Evolutionary conservation across 2,113 vertebrate genomes (phyloP).

Genomic region (Brachyhypopomus occidentalis): DNA sequence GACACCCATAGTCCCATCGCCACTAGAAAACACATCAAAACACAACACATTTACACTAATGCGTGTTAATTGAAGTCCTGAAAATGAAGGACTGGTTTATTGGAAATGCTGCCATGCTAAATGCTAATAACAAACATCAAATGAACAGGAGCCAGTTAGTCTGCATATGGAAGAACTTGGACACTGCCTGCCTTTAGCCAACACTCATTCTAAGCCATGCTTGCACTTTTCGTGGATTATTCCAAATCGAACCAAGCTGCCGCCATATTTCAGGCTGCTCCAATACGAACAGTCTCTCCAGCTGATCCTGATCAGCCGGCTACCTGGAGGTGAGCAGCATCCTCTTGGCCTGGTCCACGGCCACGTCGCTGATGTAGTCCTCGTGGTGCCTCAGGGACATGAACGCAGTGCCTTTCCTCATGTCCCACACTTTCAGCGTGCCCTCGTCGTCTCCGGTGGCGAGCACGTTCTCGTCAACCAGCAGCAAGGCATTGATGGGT

Average conservation of each 20-base stretch:
- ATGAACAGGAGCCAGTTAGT: no score
- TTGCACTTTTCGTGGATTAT: no score
- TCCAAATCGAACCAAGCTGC: not conserved
- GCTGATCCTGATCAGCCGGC: not conserved
- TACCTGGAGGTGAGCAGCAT: slow-evolving; percentile 90
- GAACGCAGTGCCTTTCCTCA: slow-evolving; percentile 82
- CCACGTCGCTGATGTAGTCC: slow-evolving; percentile 91
- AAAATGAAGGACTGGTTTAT: not conserved
- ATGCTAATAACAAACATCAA: not conserved
- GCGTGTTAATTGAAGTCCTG: no score
- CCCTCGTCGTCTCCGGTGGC: slow-evolving; percentile 91
- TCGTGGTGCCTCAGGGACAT: slow-evolving; percentile 93
- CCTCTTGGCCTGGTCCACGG: slow-evolving; percentile 82
- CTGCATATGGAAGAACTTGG: no score
- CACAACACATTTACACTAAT: no score
- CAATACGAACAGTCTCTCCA: not conserved
- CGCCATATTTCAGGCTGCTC: not conserved
- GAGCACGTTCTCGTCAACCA: slow-evolving; percentile 86
- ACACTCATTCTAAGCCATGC: no score
- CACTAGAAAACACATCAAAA: slow-evolving; percentile 67
- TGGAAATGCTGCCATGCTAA: not conserved
- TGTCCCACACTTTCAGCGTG: slow-evolving; percentile 89
- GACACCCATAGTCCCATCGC: slow-evolving; percentile 91
- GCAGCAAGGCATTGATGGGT: slow-evolving; percentile 85
- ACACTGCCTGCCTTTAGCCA: no score